These are phyloP conservation scores for Gari tellinella DNA, from an alignment of 2,888 invertebrate genomes.

Conservation along the genomic window DNA sequence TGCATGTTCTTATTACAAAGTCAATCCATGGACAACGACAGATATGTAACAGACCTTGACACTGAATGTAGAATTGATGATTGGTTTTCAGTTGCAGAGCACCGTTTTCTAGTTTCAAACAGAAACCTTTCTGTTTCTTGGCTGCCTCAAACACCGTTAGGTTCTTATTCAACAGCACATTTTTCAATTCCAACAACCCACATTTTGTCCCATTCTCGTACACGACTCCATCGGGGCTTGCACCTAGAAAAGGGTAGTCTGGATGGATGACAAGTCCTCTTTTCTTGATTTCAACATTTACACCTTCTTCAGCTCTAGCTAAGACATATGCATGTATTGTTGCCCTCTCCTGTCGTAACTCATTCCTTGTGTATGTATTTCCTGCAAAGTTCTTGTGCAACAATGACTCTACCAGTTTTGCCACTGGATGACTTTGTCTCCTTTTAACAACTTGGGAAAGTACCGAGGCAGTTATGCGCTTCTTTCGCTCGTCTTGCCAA, in stretches of 20 bases:
- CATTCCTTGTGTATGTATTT: constrained; percentile 20
- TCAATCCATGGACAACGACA: constrained; percentile 31
- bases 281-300: constrained; percentile 20
- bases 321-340: constrained; percentile 32
- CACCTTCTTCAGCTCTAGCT: constrained; percentile 23
- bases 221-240: constrained; percentile 40
- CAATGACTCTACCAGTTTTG: constrained; percentile 8
- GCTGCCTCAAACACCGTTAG: constrained; percentile 18
- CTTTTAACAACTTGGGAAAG: constrained; percentile 27
- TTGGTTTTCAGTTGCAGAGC: constrained; percentile 25
- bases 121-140: constrained; percentile 18
- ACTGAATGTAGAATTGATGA: constrained; percentile 35
- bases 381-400: constrained; percentile 24
- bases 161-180: constrained; percentile 30
- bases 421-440: constrained; percentile 2
- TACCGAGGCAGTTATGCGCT: constrained; percentile 27
- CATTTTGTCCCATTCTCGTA: background rate
- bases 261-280: constrained; percentile 22
- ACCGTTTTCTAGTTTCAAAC: constrained; percentile 19
- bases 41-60: constrained; percentile 28
- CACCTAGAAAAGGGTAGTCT: constrained; percentile 21
- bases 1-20: constrained; percentile 30
- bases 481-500: constrained; percentile 27
- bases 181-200: constrained; percentile 20
- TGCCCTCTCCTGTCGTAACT: constrained; percentile 22